These are phyloP conservation scores for Campylorhamphus procurvoides DNA, from an alignment of 2,113 vertebrate species.

Conservation along the genomic window DNA sequence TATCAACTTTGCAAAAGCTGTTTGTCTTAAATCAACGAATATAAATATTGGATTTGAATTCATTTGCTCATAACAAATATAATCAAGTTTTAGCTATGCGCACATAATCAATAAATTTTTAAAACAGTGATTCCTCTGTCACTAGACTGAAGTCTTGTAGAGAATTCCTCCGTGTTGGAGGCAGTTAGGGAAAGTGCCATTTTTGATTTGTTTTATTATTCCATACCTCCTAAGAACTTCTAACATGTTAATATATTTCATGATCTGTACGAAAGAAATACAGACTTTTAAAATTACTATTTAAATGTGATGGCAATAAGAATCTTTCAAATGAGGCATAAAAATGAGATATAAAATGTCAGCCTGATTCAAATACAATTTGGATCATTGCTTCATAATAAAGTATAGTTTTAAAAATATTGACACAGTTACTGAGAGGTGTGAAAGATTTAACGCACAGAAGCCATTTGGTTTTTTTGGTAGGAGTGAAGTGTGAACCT, in stretches of 20 bases:
- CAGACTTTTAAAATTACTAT: background rate
- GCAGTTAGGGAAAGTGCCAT: background rate
- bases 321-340: background rate
- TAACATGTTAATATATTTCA: background rate
- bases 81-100: background rate
- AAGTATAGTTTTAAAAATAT: background rate
- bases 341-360: background rate
- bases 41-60: background rate
- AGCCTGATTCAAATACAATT: background rate
- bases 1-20: background rate
- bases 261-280: background rate
- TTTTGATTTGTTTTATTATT: constrained; percentile 8
- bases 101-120: background rate
- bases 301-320: background rate
- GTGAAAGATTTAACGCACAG: background rate
- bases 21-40: background rate
- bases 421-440: background rate
- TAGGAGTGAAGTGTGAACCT: background rate
- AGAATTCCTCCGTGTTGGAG: background rate
- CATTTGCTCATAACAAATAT: background rate
- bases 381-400: background rate
- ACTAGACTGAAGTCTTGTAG: background rate
- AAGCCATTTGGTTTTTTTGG: background rate
- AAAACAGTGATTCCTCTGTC: background rate
- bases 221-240: background rate